Base-by-base conservation (phyloP, 2,888 invertebrate species). In the Lobophora halterata region DNA sequence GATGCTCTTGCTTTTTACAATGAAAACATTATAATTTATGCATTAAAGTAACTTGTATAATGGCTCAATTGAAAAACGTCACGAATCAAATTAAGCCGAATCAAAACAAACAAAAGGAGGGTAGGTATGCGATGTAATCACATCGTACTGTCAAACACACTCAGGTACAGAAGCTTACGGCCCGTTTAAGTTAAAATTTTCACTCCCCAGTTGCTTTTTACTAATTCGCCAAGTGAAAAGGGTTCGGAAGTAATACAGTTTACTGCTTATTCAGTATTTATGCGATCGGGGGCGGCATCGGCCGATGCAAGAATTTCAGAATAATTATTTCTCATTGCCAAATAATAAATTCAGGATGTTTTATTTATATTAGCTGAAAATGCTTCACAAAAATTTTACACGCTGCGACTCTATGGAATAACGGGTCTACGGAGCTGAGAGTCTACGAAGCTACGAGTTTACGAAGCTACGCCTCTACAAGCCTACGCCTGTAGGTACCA, bases 151-250 rank as follows among this genome's bases (percentile, higher is more conserved):
- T 87, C 87, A 87, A 83, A 85, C 83, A 77, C 87, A 87, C 81
- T 72, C 73, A 82, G 79, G 80, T 81, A 73, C 73, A 61, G 53
- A 62, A 65, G 77, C 79, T 79, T 76, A 80, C 79, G 70, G 71
- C 74, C 78, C 79, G 75, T 85, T 86, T 85, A 83, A 87, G 75
- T 86, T 85, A 86, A 87, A 83, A 87, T 86, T 80, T 85, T 80
- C 86, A 81, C 86, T 83, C 85, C 85, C 86, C 82, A 76, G 77
- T 81, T 77, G 86, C 86, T 87, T 87, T 87, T 86, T 86, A 87
- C 86, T 86, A 87, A 87, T 87, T 86, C 82, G 86, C 86, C 82
- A 86, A 87, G 86, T 87, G 87, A 87, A 87, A 86, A 88, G 87
- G 87, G 87, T 88, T 86, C 82, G 76, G 81, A 81, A 86, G 86